Evolutionary conservation across 2,797 vertebrate genomes (phyloP).

Genomic region (Hypotaenidia philippensis): DNA sequence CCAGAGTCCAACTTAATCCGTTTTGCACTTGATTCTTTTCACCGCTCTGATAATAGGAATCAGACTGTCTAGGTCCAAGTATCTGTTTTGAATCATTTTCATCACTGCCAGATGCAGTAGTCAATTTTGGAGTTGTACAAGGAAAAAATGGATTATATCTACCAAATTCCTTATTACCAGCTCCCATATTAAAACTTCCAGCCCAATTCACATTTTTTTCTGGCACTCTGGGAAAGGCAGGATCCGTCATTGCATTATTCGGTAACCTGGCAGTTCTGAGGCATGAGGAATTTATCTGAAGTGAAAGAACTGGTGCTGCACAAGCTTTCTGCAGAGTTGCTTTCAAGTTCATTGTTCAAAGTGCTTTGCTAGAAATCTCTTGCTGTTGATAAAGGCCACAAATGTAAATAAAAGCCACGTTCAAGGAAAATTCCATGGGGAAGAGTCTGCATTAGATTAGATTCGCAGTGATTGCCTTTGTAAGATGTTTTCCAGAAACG

Average conservation of each 20-base stretch:
- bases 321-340: background rate
- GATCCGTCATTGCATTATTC: background rate
- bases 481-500: background rate
- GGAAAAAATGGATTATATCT: background rate
- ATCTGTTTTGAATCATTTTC: background rate
- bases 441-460: background rate
- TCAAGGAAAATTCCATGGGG: background rate
- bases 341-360: background rate
- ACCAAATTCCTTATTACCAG: background rate
- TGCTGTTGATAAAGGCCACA: background rate
- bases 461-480: background rate
- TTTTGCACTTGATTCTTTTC: slow-evolving; percentile 11
- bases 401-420: background rate
- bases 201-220: background rate
- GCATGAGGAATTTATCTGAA: background rate
- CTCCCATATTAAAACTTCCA: background rate
- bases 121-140: background rate
- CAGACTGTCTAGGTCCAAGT: background rate
- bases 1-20: background rate
- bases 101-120: background rate
- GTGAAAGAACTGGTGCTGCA: background rate
- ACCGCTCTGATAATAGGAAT: background rate
- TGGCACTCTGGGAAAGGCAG: background rate
- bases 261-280: background rate
- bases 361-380: background rate